phyloP scores from a whole-genome alignment of 2,797 vertebrate genomes.

The Anguilla anguilla region DNA sequence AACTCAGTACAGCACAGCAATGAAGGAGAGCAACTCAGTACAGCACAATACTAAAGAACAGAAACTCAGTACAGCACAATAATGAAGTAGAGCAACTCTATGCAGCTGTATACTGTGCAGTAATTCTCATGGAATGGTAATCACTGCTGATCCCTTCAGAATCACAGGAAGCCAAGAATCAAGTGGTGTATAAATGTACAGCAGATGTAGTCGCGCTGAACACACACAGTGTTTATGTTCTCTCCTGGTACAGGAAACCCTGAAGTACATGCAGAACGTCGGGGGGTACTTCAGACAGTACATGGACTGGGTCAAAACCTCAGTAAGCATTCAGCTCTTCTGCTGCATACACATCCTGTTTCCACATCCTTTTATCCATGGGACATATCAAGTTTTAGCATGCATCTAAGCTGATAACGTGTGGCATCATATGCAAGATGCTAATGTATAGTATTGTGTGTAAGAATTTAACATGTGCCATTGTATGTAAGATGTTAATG shows the following conservation, averaged over 20 bases:
- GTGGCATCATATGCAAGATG: background rate
- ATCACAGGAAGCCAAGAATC: background rate
- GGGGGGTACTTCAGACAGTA: constrained; percentile 87
- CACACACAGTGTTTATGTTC: background rate
- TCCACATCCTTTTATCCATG: background rate
- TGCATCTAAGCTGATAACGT: no score
- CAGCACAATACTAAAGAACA: no score
- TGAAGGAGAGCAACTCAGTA: no score
- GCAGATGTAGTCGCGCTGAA: background rate
- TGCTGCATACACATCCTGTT: background rate
- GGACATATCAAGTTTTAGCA: background rate
- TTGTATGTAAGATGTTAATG: no score
- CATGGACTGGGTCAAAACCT: constrained; percentile 80
- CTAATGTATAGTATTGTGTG: background rate
- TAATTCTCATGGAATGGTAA: background rate
- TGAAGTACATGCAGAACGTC: constrained; percentile 75
- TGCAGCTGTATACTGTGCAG: background rate
- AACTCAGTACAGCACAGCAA: no score
- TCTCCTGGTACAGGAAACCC: constrained; percentile 72
- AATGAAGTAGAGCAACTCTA: no score
- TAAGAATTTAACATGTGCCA: background rate
- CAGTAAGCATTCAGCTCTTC: constrained; percentile 73
- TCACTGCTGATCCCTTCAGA: background rate
- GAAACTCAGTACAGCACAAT: no score
- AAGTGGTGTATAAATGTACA: background rate